Evolutionary conservation across 2,113 vertebrate genomes (phyloP).

Genomic region (Myiagra hebetior): DNA sequence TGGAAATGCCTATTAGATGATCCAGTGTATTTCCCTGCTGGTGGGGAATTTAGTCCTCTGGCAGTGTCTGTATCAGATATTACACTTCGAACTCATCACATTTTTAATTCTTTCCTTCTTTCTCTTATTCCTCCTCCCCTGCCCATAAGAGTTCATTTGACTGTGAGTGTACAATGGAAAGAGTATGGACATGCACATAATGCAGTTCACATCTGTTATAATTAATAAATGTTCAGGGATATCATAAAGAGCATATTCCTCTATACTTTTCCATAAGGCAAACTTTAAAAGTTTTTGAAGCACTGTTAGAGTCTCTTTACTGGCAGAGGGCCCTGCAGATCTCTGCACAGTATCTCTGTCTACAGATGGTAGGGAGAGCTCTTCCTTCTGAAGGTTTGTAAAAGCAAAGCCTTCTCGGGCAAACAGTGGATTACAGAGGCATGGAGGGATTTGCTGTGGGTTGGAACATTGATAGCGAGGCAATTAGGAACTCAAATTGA

Average conservation of each 20-base stretch:
- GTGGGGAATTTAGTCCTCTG: conserved; percentile 26
- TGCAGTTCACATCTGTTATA: background rate
- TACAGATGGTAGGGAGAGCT: background rate
- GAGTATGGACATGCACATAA: background rate
- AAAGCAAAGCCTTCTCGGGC: background rate
- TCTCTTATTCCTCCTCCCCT: background rate
- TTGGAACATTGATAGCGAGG: conserved; percentile 40
- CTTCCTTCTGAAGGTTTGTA: background rate
- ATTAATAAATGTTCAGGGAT: background rate
- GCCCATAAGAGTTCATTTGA: background rate
- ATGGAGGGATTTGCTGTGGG: conserved; percentile 61
- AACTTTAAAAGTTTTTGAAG: background rate
- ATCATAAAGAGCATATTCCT: background rate
- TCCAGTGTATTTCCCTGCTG: conserved; percentile 18
- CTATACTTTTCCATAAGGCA: background rate
- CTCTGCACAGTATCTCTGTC: background rate
- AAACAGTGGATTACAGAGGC: conserved; percentile 7
- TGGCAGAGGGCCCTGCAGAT: background rate
- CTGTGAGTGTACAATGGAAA: background rate
- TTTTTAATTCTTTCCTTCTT: background rate
- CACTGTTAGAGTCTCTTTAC: background rate
- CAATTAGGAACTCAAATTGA: conserved; percentile 70
- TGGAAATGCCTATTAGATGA: conserved; percentile 58
- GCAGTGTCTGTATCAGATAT: conserved; percentile 19
- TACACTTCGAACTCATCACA: background rate